A percentile compares a stretch with the other conserved stretches of the same genome.
These are phyloP conservation scores for Idris sp. DNA, from an alignment of 1,140 invertebrate species.

Conservation along the genomic window DNA sequence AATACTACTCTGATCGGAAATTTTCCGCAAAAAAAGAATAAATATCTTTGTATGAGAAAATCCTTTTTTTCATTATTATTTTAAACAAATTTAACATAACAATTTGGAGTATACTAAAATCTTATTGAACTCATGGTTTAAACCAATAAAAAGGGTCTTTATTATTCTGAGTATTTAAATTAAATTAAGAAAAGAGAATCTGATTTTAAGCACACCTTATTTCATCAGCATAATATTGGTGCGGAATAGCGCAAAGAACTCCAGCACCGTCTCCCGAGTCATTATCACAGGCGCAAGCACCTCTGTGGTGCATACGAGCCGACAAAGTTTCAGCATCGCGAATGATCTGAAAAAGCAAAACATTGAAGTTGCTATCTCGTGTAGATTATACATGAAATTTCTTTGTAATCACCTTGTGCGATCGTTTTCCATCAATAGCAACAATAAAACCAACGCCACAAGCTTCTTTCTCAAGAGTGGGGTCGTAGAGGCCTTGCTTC, in stretches of 20 bases:
- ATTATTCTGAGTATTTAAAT: no score
- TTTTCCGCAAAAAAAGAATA: no score
- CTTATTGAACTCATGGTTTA: no score
- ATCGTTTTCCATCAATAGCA: slow-evolving; percentile 95
- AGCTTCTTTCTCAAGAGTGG: slow-evolving; percentile 94
- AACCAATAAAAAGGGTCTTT: no score
- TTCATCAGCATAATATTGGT: slow-evolving; percentile 92
- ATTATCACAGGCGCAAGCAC: slow-evolving; percentile 98
- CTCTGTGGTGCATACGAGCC: slow-evolving; percentile 98
- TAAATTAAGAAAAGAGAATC: background rate
- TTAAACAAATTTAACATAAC: no score
- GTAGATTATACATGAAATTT: no score
- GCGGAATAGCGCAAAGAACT: slow-evolving; percentile 96
- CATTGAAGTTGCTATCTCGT: background rate
- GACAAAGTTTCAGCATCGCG: slow-evolving; percentile 95
- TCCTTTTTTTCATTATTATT: no score
- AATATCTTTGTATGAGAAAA: no score
- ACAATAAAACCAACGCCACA: slow-evolving; percentile 99
- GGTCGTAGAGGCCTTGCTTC: slow-evolving; percentile 94
- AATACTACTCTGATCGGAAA: no score
- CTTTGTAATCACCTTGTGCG: slow-evolving; percentile 89
- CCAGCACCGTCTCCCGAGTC: slow-evolving; percentile 99
- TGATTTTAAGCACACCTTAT: slow-evolving; percentile 80
- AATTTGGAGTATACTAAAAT: no score
- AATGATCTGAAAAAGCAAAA: slow-evolving; percentile 86